Percentiles rank a stretch among this genome's conserved stretches.
Evolutionary conservation across 2,797 vertebrate species (phyloP).

Genomic region (Mormyrus hasselquistii): DNA sequence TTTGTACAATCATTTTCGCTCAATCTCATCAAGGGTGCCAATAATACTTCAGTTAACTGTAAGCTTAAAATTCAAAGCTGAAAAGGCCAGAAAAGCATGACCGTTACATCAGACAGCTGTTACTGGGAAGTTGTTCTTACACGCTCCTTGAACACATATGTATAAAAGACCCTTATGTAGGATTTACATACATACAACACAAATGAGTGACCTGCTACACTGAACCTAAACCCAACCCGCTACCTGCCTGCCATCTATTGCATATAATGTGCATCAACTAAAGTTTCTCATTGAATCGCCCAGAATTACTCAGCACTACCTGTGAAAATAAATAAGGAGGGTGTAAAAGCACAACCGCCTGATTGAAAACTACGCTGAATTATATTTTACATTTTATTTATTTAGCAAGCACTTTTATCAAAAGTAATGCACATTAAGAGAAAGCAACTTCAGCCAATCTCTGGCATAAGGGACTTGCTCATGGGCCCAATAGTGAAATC

Average conservation of each 20-base stretch:
- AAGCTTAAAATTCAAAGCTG: background rate
- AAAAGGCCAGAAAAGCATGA: background rate
- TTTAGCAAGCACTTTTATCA: background rate
- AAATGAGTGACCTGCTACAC: background rate
- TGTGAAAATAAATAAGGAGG: background rate
- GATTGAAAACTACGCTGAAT: background rate
- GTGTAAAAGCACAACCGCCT: background rate
- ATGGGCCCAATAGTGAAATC: background rate
- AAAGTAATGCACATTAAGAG: background rate
- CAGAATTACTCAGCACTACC: background rate
- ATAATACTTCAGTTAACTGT: background rate
- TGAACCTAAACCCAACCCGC: background rate
- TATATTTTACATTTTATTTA: background rate
- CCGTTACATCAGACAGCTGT: background rate
- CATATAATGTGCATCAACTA: background rate
- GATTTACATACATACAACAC: background rate
- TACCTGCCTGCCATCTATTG: background rate
- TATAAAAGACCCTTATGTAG: background rate
- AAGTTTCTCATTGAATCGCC: background rate
- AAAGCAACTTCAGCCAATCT: background rate
- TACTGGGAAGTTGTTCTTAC: background rate
- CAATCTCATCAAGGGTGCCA: background rate
- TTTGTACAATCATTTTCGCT: background rate
- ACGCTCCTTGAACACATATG: background rate
- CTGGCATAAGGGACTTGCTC: background rate